Conservation (phyloP, 53 echinoderm and acorn worm genomes). For the Echinarachnius parma region DNA sequence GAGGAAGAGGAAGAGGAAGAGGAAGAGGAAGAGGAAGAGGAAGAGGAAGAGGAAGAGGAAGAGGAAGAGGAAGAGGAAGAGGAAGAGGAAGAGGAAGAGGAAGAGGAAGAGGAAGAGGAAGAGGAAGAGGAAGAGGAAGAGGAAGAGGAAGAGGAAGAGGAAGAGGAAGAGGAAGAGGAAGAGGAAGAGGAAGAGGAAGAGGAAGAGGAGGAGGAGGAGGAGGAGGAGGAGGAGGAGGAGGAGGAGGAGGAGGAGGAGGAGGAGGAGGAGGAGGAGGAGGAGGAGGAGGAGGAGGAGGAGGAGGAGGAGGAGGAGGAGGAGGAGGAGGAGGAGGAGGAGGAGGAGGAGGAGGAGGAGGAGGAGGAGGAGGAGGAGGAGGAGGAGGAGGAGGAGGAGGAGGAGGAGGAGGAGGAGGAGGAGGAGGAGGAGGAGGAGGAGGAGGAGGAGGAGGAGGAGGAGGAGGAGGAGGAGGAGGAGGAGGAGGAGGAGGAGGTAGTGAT, state of each 20-base stretch:
- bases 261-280: background rate
- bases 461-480: no score
- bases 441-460: no score
- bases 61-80: background rate
- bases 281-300: background rate
- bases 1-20: slow-evolving; percentile 5
- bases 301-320: background rate
- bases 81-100: background rate
- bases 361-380: background rate
- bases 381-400: no score
- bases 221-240: background rate
- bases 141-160: background rate
- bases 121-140: background rate
- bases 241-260: background rate
- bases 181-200: background rate
- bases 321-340: background rate
- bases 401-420: no score
- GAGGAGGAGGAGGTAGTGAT: no score
- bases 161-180: background rate
- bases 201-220: background rate
- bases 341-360: background rate
- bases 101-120: background rate
- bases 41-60: background rate
- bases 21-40: background rate
- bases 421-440: no score